Conservation (phyloP, 2,888 invertebrate species). For the Sesia bembeciformis region DNA sequence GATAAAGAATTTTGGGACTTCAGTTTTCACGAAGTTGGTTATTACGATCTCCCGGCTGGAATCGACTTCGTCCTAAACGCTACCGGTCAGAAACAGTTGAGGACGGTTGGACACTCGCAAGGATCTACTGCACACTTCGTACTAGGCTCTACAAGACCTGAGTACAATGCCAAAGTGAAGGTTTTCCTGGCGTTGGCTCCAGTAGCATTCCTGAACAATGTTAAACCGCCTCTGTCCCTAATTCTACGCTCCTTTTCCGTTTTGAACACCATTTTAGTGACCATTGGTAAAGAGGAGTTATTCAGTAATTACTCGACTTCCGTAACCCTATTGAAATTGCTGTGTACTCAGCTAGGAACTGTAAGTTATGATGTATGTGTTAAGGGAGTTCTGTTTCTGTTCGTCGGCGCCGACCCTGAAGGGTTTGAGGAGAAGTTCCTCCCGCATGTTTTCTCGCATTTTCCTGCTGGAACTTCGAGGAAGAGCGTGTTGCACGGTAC, state of each 20-base stretch:
- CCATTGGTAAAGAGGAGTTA: background rate
- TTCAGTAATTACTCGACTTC: background rate
- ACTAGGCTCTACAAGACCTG: constrained; percentile 4
- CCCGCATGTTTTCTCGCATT: background rate
- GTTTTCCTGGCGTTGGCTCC: background rate
- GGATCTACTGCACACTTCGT: constrained; percentile 7
- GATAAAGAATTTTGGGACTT: constrained; percentile 8
- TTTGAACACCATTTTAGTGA: background rate
- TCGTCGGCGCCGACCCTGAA: background rate
- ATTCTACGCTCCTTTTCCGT: background rate
- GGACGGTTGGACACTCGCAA: constrained; percentile 8
- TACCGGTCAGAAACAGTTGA: constrained; percentile 1
- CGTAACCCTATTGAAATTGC: background rate
- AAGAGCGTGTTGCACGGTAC: background rate
- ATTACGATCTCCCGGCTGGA: constrained; percentile 6
- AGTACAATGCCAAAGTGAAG: background rate
- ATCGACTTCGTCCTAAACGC: constrained; percentile 5
- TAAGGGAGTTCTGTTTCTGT: background rate
- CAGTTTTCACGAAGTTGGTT: constrained; percentile 9
- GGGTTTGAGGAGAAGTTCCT: background rate
- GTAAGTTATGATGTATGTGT: background rate
- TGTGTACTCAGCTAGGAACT: background rate
- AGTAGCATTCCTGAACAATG: background rate
- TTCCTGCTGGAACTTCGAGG: background rate
- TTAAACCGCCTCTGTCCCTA: background rate